These are phyloP conservation scores for Mesorhabditis spiculigera DNA, from an alignment of 2,888 invertebrate genomes.

Conservation along the genomic window DNA sequence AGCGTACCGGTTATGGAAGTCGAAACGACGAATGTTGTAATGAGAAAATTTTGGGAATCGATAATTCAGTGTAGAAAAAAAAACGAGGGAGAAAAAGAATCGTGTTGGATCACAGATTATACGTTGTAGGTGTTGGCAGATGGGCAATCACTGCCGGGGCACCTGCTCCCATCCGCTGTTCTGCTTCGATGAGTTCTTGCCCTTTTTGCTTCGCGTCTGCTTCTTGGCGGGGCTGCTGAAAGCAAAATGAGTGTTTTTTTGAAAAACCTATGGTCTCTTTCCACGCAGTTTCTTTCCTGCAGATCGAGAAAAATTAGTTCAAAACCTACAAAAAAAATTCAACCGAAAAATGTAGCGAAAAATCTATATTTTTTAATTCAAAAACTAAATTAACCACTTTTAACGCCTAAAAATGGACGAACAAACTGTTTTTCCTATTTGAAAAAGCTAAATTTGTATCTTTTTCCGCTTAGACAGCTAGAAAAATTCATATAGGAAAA, in stretches of 20 bases:
- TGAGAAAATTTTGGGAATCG: too few species aligned
- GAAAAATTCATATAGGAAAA: too few species aligned
- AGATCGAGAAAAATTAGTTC: constrained; percentile 1
- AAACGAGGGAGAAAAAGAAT: too few species aligned
- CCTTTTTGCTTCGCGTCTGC: constrained; percentile 21
- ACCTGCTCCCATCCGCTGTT: too few species aligned
- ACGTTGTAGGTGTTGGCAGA: too few species aligned
- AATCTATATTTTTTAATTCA: not conserved
- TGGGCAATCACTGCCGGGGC: too few species aligned
- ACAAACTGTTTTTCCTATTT: not conserved
- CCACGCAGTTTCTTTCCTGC: constrained; percentile 15
- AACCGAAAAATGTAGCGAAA: not conserved
- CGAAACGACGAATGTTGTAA: too few species aligned
- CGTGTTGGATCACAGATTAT: too few species aligned
- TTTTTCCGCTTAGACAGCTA: too few species aligned
- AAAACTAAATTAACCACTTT: not conserved
- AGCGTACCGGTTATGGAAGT: too few species aligned
- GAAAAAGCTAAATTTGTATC: not conserved
- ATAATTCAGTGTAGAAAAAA: too few species aligned
- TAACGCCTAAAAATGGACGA: constrained; percentile 4
- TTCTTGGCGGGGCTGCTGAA: constrained; percentile 22
- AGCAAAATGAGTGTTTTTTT: constrained; percentile 23
- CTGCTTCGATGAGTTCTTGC: constrained; percentile 15
- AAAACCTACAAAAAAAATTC: constrained; percentile 11
- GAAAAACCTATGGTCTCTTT: constrained; percentile 15